These are phyloP conservation scores for Tamandua tetradactyla DNA, from an alignment of 2,797 vertebrate species.

Conservation along the genomic window DNA sequence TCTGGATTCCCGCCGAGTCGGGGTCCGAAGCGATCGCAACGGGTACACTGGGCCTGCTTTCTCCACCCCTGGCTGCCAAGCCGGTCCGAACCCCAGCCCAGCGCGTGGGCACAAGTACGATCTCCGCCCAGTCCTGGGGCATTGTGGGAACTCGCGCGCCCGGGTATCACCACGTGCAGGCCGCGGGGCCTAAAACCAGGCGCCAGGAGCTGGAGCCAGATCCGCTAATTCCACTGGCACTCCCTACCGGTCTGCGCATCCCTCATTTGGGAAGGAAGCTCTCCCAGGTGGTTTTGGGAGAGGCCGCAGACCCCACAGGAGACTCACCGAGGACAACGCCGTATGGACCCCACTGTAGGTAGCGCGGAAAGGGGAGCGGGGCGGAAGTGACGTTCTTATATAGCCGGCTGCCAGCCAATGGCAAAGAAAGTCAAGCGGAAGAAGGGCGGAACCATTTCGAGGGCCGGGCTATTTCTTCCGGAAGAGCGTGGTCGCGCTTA, in stretches of 20 bases:
- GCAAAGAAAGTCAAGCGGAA: not conserved
- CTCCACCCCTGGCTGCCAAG: accelerated
- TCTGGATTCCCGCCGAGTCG: not conserved
- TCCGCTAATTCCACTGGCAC: accelerated
- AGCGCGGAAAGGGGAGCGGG: slow-evolving; percentile 47
- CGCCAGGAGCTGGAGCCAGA: not conserved
- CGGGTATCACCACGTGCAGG: not conserved
- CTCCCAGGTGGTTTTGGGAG: accelerated
- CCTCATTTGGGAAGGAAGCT: accelerated
- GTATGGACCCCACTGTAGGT: not conserved
- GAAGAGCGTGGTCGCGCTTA: not conserved
- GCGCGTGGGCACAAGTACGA: no score
- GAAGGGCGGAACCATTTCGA: not conserved
- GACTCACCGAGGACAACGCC: slow-evolving; percentile 85
- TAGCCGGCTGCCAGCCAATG: slow-evolving; percentile 44
- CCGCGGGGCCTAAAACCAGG: accelerated
- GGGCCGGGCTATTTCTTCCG: not conserved
- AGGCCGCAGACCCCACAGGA: accelerated
- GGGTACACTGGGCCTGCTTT: accelerated
- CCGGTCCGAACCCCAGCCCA: accelerated
- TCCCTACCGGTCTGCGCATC: accelerated
- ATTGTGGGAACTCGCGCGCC: not conserved
- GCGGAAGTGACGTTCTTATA: not conserved
- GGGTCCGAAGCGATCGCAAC: accelerated
- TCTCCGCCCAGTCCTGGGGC: not conserved